A percentile compares a stretch with the other conserved stretches of the same genome.
phyloP scores from a whole-genome alignment of 1,140 invertebrate genomes.

The Megalonaias nervosa region DNA sequence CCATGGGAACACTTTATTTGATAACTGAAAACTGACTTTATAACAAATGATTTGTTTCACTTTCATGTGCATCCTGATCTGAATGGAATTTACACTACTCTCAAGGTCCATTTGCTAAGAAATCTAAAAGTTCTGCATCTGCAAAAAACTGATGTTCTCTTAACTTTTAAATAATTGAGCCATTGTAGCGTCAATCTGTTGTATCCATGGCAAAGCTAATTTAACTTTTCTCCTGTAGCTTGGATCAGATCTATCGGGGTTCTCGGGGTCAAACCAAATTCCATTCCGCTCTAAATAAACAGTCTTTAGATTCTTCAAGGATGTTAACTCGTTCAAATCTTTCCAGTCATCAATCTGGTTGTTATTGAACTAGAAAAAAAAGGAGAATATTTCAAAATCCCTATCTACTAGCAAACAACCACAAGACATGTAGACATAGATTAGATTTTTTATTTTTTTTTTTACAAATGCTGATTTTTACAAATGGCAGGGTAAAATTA shows the following conservation, averaged over 20 bases:
- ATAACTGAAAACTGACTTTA: too few relatives aligned
- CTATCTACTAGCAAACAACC: not conserved
- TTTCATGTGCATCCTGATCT: too few relatives aligned
- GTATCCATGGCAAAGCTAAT: constrained; percentile 86
- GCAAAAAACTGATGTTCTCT: too few relatives aligned
- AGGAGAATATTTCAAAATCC: constrained; percentile 1
- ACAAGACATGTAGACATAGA: too few relatives aligned
- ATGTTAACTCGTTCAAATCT: constrained; percentile 82
- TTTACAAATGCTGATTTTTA: too few relatives aligned
- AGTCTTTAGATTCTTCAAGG: constrained; percentile 86
- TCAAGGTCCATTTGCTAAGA: too few relatives aligned
- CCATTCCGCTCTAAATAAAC: constrained; percentile 94
- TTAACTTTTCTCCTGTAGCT: constrained; percentile 95
- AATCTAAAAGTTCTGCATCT: too few relatives aligned
- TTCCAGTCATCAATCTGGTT: constrained; percentile 92
- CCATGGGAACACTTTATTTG: too few relatives aligned
- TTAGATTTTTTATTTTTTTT: too few relatives aligned
- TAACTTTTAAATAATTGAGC: constrained; percentile 8
- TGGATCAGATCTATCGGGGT: constrained; percentile 76
- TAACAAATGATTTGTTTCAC: too few relatives aligned
- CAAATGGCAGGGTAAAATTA: too few relatives aligned
- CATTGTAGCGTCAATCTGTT: constrained; percentile 94
- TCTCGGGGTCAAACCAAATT: not conserved
- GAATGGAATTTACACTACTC: too few relatives aligned
- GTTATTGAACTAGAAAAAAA: constrained; percentile 86